phyloP scores from a whole-genome alignment of 1,140 invertebrate species.

The Heliconius hewitsoni region DNA sequence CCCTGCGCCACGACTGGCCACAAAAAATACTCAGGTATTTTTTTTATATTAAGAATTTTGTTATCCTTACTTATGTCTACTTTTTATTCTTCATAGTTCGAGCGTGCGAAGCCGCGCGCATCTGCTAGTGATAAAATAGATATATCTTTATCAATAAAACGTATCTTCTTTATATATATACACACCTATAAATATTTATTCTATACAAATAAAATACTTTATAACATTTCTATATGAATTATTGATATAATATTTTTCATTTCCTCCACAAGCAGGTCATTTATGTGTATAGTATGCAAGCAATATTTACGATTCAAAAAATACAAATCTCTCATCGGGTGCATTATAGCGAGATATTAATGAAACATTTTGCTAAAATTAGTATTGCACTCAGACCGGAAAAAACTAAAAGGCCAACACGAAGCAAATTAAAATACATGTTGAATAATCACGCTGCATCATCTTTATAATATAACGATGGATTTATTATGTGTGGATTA shows the following conservation, averaged over 20 bases:
- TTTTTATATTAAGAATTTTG: too few relatives aligned
- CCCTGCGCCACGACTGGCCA: too few relatives aligned
- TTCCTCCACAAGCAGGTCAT: background rate
- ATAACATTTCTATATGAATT: background rate
- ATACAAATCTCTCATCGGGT: conserved; percentile 29
- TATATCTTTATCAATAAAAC: too few relatives aligned
- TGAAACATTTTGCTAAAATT: conserved; percentile 32
- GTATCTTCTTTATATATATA: too few relatives aligned
- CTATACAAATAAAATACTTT: background rate
- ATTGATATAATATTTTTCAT: conserved; percentile 2
- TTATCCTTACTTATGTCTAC: too few relatives aligned
- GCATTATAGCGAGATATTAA: conserved; percentile 31
- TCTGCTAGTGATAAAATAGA: too few relatives aligned
- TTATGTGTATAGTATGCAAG: conserved; percentile 10
- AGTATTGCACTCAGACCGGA: conserved; percentile 20
- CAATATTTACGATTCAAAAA: conserved; percentile 30
- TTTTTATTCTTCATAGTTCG: too few relatives aligned
- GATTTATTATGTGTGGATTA: background rate
- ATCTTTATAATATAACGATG: background rate
- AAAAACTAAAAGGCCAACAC: conserved; percentile 27
- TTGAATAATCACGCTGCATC: conserved; percentile 1
- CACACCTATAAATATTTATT: too few relatives aligned
- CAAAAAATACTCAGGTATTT: too few relatives aligned
- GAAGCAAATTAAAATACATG: conserved; percentile 35
- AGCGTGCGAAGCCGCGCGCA: too few relatives aligned